Evolutionary conservation across 2,797 vertebrate species (phyloP).

Genomic region (Scomberomorus guttatus): DNA sequence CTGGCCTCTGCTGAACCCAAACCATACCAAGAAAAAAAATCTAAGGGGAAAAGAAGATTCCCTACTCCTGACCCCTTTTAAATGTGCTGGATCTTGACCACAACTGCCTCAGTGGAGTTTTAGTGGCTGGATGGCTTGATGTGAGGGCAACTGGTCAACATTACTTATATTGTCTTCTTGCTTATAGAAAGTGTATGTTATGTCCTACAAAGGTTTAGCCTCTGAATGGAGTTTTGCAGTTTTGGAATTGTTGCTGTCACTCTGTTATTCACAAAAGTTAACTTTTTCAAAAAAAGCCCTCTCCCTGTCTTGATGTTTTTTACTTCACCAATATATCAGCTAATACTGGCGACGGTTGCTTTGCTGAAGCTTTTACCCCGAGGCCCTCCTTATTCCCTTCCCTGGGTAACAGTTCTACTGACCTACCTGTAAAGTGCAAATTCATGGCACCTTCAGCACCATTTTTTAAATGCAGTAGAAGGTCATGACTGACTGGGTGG

Average conservation of each 20-base stretch:
- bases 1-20: background rate
- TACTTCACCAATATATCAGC: too few species aligned
- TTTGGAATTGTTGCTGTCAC: background rate
- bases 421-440: background rate
- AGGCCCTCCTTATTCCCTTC: background rate
- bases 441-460: background rate
- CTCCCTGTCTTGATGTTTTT: too few species aligned
- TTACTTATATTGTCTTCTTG: constrained; percentile 26
- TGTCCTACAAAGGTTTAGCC: background rate
- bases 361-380: background rate
- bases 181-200: constrained; percentile 8
- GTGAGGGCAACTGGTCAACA: background rate
- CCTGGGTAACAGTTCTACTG: background rate
- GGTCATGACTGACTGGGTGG: background rate
- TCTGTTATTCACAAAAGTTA: background rate
- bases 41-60: too few species aligned
- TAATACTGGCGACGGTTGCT: background rate
- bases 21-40: background rate
- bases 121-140: too few species aligned
- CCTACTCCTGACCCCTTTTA: too few species aligned
- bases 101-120: too few species aligned
- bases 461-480: background rate
- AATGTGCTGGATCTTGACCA: too few species aligned
- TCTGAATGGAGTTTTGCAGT: background rate
- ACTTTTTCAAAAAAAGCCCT: background rate